These are phyloP conservation scores for Caradrina clavipalpis DNA, from an alignment of 2,888 invertebrate genomes.

Conservation along the genomic window DNA sequence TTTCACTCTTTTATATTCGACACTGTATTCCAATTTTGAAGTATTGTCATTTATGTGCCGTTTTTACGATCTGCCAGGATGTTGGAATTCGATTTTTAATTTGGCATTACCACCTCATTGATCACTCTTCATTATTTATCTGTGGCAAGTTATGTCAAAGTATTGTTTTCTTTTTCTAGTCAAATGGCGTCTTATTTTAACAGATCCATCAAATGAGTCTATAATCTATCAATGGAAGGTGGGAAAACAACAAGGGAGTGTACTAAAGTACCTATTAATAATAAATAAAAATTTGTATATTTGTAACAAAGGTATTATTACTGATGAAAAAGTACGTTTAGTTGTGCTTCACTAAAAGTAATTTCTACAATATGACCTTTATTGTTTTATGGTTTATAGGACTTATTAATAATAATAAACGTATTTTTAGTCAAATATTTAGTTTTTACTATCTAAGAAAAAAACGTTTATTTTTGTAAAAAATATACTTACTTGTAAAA, in stretches of 20 bases:
- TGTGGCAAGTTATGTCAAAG: constrained; percentile 21
- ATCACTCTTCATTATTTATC: constrained; percentile 38
- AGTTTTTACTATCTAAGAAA: too few species aligned
- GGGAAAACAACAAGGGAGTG: not conserved
- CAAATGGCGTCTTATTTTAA: not conserved
- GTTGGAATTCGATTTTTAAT: constrained; percentile 23
- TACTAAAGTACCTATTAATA: too few species aligned
- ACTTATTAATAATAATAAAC: too few species aligned
- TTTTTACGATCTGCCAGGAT: constrained; percentile 7
- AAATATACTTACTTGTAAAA: not conserved
- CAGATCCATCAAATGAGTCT: constrained; percentile 20
- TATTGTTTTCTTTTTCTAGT: not conserved
- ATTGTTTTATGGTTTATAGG: too few species aligned
- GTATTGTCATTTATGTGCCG: constrained; percentile 32
- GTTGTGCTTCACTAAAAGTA: too few species aligned
- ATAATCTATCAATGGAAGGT: constrained; percentile 6
- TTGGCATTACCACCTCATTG: constrained; percentile 19
- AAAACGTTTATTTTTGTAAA: too few species aligned
- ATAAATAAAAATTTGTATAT: too few species aligned
- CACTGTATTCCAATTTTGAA: constrained; percentile 43
- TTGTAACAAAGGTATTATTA: too few species aligned
- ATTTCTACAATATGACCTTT: too few species aligned
- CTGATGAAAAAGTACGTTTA: too few species aligned
- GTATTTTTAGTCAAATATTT: too few species aligned
- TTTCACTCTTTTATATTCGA: constrained; percentile 37